Base-by-base conservation (phyloP, 1,140 invertebrate species). In the Nephotettix cincticeps region DNA sequence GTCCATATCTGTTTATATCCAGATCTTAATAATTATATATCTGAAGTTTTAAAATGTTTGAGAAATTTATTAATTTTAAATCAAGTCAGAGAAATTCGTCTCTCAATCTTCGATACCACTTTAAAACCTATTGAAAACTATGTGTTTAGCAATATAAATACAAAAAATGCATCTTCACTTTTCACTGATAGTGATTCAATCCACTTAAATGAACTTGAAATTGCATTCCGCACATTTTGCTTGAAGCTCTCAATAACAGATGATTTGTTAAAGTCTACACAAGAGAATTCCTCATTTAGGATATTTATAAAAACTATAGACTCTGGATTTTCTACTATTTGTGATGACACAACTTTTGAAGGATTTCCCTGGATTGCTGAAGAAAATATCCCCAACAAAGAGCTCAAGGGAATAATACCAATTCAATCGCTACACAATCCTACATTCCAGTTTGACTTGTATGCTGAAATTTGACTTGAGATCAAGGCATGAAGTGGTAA, bases 291-390 rank as follows among this genome's bases (percentile, higher is more conserved):
- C 6, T 6, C 4, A 6, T 51, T 51, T 51, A 51, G 21, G 19
- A 51, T 51, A 19, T 51, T 19, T 23, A n/a, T 51, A 6, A 23
- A 51, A 51, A 51, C 47, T 4, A n/a, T 11, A 23, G 47, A 51
- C 3, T 51, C 47, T 9, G 47, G 17, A 51, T 23, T 11, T 19
- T 23, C 17, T n/a, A 51, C 3, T 6, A 51, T 51, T 23, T 51
- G 17, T 51, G 21, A 51, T 6, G 47, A 51, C 6, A 6, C 47
- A 51, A 4, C 17, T 19, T 51, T 51, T 51, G 47, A 51, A 51
- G 21, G 19, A 19, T 51, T 51, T n/a, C 47, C 47, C 19, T 51
- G 64, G 51, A 63, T 75, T 72, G 17, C 74, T 73, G 58, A 73
- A 72, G 32, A 36, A 6, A 36, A 6, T 6, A 14, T 6, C 4